These are phyloP conservation scores for Mycalesis mineus DNA, from an alignment of 2,888 invertebrate species.

Conservation along the genomic window DNA sequence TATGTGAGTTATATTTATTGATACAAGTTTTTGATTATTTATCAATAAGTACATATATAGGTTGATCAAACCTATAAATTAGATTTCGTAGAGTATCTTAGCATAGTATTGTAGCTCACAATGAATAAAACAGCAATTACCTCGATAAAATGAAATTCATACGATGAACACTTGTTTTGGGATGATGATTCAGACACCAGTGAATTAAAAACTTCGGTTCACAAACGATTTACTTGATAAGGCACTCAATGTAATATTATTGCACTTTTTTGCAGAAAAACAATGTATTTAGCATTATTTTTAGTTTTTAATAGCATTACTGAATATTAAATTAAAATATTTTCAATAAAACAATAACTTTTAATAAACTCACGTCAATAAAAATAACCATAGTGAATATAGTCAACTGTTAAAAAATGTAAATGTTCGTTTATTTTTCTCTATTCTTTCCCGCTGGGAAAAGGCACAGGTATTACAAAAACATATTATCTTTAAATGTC, in stretches of 20 bases:
- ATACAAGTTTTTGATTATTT: too few species aligned
- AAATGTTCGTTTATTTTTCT: too few species aligned
- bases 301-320: neutral
- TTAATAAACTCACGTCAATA: neutral
- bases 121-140: slow-evolving; percentile 2
- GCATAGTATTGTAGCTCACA: neutral
- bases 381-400: neutral
- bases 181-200: slow-evolving; percentile 33
- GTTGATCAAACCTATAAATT: too few species aligned
- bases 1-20: too few species aligned
- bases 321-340: neutral
- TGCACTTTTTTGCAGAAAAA: neutral
- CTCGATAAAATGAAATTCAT: slow-evolving; percentile 7
- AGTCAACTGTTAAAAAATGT: neutral
- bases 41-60: too few species aligned
- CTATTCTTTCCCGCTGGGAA: too few species aligned
- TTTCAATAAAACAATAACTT: neutral
- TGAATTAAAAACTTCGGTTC: neutral
- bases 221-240: neutral
- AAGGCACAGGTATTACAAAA: too few species aligned
- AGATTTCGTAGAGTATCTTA: neutral
- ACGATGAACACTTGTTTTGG: slow-evolving; percentile 23
- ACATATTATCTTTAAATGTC: too few species aligned
- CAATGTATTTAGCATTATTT: neutral
- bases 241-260: neutral